phyloP scores from a whole-genome alignment of 2,797 vertebrate species.

The Falco cherrug region DNA sequence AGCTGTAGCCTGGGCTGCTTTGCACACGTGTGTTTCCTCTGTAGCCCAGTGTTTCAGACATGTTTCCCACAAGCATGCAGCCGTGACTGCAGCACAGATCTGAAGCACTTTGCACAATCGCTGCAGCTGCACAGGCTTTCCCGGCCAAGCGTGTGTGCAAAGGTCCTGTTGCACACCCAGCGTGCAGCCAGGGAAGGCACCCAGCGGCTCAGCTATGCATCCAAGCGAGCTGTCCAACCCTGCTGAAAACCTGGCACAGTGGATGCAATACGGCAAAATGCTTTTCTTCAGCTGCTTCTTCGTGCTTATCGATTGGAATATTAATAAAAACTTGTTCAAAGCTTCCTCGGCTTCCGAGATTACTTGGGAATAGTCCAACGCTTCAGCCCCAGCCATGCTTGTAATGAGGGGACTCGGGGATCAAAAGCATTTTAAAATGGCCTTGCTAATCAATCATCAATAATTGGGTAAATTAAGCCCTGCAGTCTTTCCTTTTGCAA shows the following conservation, averaged over 20 bases:
- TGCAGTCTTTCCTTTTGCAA: slow-evolving; percentile 25
- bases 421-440: slow-evolving; percentile 59
- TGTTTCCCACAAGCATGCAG: background rate
- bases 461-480: slow-evolving; percentile 56
- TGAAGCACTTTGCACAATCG: background rate
- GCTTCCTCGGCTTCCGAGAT: background rate
- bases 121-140: background rate
- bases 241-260: background rate
- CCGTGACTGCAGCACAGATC: background rate
- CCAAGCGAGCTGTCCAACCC: background rate
- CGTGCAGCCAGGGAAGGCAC: background rate
- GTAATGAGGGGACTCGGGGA: background rate
- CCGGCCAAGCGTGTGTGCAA: background rate
- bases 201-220: background rate
- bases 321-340: slow-evolving; percentile 46
- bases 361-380: background rate
- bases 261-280: background rate
- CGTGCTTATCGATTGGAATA: background rate
- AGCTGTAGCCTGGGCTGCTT: background rate
- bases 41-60: background rate
- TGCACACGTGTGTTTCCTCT: accelerated
- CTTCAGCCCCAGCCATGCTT: background rate
- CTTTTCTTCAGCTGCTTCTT: background rate
- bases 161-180: background rate
- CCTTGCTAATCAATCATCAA: slow-evolving; percentile 56